Evolutionary conservation across 2,797 vertebrate species (phyloP).

Genomic region (Picus viridis): DNA sequence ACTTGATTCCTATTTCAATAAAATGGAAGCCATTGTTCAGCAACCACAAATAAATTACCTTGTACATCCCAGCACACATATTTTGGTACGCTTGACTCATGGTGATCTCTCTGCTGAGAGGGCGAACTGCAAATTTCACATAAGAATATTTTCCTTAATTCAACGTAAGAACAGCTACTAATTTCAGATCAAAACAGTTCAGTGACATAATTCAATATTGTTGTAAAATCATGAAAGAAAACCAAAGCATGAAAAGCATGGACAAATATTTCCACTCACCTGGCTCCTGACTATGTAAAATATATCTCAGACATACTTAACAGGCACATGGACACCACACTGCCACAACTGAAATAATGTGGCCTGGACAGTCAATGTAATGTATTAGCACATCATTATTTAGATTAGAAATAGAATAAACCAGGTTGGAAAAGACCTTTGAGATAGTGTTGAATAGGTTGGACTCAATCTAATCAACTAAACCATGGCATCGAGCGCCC

Average conservation of each 20-base stretch:
- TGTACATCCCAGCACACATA: conserved; percentile 99
- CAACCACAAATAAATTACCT: conserved; percentile 79
- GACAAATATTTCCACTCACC: not conserved
- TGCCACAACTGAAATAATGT: not conserved
- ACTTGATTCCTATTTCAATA: not conserved
- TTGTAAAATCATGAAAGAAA: not conserved
- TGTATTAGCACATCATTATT: not conserved
- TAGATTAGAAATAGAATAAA: too few species aligned
- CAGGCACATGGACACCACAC: not conserved
- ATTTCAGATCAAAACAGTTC: not conserved
- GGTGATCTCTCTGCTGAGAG: conserved; percentile 95
- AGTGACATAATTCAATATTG: not conserved
- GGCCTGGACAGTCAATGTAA: not conserved
- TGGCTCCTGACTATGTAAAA: not conserved
- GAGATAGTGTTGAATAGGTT: too few species aligned
- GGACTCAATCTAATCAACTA: too few species aligned
- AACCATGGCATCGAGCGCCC: too few species aligned
- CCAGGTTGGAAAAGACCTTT: too few species aligned
- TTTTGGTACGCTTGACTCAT: conserved; percentile 99
- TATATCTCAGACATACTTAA: not conserved
- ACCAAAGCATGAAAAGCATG: not conserved
- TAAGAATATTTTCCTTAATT: not conserved
- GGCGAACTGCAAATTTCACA: conserved; percentile 85
- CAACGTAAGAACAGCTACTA: not conserved
- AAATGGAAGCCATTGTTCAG: not conserved